phyloP scores from a whole-genome alignment of 1,140 invertebrate genomes.

The Geopemphigus sp. region DNA sequence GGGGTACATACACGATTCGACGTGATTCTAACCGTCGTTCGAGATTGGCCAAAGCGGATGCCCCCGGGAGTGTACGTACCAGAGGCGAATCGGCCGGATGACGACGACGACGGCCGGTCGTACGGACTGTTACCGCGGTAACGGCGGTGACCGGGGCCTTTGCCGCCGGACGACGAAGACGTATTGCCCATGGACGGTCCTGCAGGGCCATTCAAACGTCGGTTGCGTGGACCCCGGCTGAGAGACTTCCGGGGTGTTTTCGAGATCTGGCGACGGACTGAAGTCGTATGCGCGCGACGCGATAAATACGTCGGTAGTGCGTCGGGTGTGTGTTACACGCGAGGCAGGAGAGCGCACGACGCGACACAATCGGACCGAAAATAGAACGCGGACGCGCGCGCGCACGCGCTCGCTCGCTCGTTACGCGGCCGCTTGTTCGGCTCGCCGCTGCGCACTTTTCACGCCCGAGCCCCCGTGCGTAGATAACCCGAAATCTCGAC shows the following conservation, averaged over 20 bases:
- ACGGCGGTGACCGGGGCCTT: too few relatives aligned
- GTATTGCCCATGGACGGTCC: slow-evolving; percentile 25
- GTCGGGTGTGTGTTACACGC: neutral
- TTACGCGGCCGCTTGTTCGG: neutral
- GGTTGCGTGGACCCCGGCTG: neutral
- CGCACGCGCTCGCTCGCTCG: neutral
- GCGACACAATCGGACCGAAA: slow-evolving; percentile 1
- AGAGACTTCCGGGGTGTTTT: neutral
- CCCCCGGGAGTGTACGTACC: slow-evolving; percentile 53
- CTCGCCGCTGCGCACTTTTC: neutral
- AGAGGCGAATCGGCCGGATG: neutral
- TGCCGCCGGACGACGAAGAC: slow-evolving; percentile 19
- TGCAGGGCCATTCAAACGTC: slow-evolving; percentile 10
- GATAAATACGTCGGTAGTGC: neutral
- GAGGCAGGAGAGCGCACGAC: neutral
- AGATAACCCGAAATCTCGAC: too few relatives aligned
- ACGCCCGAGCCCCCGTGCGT: neutral
- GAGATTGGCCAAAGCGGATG: too few relatives aligned
- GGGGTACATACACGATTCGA: too few relatives aligned
- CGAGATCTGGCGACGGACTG: neutral
- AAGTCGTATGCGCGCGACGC: neutral
- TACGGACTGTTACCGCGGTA: neutral
- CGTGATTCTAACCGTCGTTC: too few relatives aligned
- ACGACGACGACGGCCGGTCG: slow-evolving; percentile 8
- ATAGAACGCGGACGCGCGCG: slow-evolving; percentile 10